Evolutionary conservation across 1,140 invertebrate species (phyloP).

Genomic region (Nixonia krombeini): DNA sequence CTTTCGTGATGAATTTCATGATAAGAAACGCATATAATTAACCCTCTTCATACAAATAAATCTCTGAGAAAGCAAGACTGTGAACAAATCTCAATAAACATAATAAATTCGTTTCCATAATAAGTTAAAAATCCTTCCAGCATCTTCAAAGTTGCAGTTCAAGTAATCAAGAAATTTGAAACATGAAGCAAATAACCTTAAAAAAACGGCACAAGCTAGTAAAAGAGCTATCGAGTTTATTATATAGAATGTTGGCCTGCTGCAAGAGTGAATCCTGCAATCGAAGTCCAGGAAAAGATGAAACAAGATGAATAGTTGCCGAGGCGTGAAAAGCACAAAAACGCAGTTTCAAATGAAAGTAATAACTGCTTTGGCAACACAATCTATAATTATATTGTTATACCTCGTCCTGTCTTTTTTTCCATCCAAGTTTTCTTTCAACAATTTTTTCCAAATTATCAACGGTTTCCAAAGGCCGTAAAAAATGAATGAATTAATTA

Average conservation of each 20-base stretch:
- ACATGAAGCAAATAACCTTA: constrained; percentile 19
- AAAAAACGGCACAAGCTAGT: constrained; percentile 11
- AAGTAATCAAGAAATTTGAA: not conserved
- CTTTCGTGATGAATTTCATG: not conserved
- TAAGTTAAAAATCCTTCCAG: not conserved
- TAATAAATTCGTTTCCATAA: no score
- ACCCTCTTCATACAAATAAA: no score
- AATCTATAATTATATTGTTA: not conserved
- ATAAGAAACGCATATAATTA: not conserved
- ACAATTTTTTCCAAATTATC: not conserved
- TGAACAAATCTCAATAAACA: no score
- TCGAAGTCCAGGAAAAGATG: constrained; percentile 9
- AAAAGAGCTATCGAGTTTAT: constrained; percentile 1
- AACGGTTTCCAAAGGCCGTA: no score
- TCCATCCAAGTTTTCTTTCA: not conserved
- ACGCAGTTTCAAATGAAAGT: not conserved
- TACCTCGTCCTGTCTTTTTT: not conserved
- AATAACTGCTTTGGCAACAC: not conserved
- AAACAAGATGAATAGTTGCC: constrained; percentile 5
- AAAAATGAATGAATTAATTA: no score
- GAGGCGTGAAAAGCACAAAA: constrained; percentile 15
- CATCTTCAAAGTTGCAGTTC: not conserved
- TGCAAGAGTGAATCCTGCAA: constrained; percentile 9
- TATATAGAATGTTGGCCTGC: not conserved
- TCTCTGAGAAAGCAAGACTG: no score